These are phyloP conservation scores for Protobothrops flavoviridis DNA, from an alignment of 2,113 vertebrate genomes.

Conservation along the genomic window DNA sequence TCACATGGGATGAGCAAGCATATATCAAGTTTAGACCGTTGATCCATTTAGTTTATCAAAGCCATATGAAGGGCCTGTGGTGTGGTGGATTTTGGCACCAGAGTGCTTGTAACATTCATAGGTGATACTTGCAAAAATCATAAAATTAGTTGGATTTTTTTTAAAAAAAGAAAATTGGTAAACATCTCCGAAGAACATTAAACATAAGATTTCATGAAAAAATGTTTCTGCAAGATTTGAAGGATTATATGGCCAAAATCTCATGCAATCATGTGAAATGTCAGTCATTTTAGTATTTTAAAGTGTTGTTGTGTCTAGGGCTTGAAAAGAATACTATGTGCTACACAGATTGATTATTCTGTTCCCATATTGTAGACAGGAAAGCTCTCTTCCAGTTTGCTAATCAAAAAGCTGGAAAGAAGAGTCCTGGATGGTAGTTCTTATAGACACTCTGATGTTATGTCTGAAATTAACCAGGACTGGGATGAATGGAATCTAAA, in stretches of 20 bases:
- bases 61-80: neutral
- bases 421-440: neutral
- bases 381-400: neutral
- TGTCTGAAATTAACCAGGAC: neutral
- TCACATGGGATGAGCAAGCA: neutral
- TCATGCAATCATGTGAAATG: neutral
- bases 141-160: neutral
- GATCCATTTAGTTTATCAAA: neutral
- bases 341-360: neutral
- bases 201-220: neutral
- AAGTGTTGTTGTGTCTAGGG: neutral
- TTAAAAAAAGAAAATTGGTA: neutral
- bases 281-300: neutral
- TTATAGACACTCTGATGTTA: neutral
- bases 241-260: neutral
- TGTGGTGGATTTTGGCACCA: neutral
- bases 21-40: neutral
- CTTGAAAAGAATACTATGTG: neutral
- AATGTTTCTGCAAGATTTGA: neutral
- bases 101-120: neutral
- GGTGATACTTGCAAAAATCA: neutral
- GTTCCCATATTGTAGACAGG: neutral
- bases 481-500: neutral
- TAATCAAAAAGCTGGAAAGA: neutral
- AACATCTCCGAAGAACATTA: neutral